Evolutionary conservation across 2,113 vertebrate genomes (phyloP), one percentile per base, ranked within the genome.

Genomic region (Solea solea): DNA sequence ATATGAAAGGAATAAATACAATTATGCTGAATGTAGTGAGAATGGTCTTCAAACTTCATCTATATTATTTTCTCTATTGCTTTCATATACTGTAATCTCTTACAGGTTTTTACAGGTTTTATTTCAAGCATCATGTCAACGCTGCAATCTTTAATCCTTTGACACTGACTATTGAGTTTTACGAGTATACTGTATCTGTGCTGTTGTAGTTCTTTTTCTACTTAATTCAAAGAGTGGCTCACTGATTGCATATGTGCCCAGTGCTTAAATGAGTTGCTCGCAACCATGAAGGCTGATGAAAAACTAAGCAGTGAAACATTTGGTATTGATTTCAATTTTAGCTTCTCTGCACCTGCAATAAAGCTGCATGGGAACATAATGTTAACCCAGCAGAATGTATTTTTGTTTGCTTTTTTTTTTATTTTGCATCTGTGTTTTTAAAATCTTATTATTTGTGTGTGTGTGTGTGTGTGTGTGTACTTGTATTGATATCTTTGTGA

Each of bases 241-340:
- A 45, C 50, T 56, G 63, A 78, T 81, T 73, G 69, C 28, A 0
- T 49, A 46, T 65, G 41, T 61, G 21, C 21, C 7, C 56, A 53
- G 25, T 65, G 12, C 45, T 48, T 71, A 41, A 71, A 67, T 72
- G 64, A 57, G 21, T 40, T 52, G 56, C 48, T 45, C 21, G 34
- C 58, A 51, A 42, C 46, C 56, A 13, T 42, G 28, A 65, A 61
- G 15, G 49, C 62, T 74, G 65, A 72, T 68, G 69, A 77, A 44
- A 69, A 79, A 73, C 41, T 6, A 16, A 28, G 14, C 7, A 55
- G 66, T 62, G 54, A 77, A 61, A 72, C 16, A 8, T 57, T 70
- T 57, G 44, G 15, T 67, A 69, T 81, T 79, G 74, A 83, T 83
- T 87, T 60, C 5, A 74, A 61, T 84, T 69, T 57, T 40, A 58